Evolutionary conservation across 2,888 invertebrate species (phyloP).

Genomic region (Yponomeuta plumbellus): DNA sequence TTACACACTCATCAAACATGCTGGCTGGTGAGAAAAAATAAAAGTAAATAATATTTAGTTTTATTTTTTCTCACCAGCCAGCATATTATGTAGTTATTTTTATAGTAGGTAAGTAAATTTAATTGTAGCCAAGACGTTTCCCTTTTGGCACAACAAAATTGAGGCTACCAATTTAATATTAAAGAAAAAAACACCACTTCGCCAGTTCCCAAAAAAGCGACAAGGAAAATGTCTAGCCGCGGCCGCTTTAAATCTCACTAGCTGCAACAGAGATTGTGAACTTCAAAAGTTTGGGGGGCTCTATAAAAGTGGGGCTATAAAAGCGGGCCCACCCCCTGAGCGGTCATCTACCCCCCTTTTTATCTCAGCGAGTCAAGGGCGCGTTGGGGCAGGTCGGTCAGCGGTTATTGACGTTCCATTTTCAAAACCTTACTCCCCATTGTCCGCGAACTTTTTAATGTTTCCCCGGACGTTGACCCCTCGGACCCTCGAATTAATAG

Average conservation of each 20-base stretch:
- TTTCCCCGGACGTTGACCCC: slow-evolving; percentile 58
- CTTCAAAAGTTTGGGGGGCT: slow-evolving; percentile 28
- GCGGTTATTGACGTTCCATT: slow-evolving; percentile 76
- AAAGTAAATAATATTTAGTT: too few species aligned
- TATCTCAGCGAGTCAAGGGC: slow-evolving; percentile 73
- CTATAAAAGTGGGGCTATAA: slow-evolving; percentile 57
- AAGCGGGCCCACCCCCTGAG: slow-evolving; percentile 27
- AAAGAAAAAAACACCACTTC: not conserved
- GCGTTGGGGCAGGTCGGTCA: slow-evolving; percentile 72
- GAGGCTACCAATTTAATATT: not conserved
- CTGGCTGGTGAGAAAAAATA: not conserved
- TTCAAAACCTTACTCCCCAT: slow-evolving; percentile 71
- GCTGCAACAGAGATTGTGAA: slow-evolving; percentile 13
- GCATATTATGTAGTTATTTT: too few species aligned
- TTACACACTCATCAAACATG: not conserved
- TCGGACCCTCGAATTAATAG: slow-evolving; percentile 1
- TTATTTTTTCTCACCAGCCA: too few species aligned
- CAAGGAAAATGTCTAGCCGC: slow-evolving; percentile 2
- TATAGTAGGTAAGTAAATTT: too few species aligned
- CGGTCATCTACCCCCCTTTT: slow-evolving; percentile 72
- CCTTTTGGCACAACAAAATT: not conserved
- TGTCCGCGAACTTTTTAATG: slow-evolving; percentile 73
- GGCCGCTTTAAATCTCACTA: slow-evolving; percentile 15
- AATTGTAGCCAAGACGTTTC: too few species aligned
- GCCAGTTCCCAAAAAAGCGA: not conserved